Evolutionary conservation across 2,113 vertebrate genomes (phyloP), one percentile per base, ranked within the genome.

Genomic region (Corydoras sp.): DNA sequence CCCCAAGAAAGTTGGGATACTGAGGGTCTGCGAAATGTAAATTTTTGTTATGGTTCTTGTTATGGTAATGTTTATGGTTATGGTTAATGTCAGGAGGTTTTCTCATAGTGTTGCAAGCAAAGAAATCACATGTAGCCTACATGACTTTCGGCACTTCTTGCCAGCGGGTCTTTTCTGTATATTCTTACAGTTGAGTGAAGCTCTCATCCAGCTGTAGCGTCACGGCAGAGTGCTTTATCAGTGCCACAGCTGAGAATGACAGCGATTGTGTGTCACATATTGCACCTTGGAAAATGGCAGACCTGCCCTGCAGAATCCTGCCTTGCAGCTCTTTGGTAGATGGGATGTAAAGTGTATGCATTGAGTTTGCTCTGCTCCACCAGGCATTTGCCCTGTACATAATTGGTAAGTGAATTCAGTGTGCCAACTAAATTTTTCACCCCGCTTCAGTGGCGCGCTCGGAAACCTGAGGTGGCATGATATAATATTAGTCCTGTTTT

Each of bases 241-340:
- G 69, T 13, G 56, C 32, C 48, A 5, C 3, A 70, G 59, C 67
- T 24, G 62, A 8, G 48, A 70, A 32, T 14, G 63, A 50, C 64
- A 58, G 30, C 68, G 68, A 80, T 69, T 66, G 64, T 70, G 49
- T 74, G 71, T 75, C 77, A 53, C 67, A 51, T 74, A 43, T 51
- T 75, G 66, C 8, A 62, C 14, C n/a, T 43, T 10, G 48, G 62
- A 71, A 43, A 53, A 49, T 30, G 9, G 32, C 32, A 63, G 59
- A 61, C 2, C 24, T 43, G 35, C 35, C 2, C 35, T 43, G 35
- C 69, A 58, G 49, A 65, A 69, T 31, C 14, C 35, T 31, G 61
- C 76, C 61, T 35, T 13, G 32, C 29, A 59, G 58, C 58, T 53
- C 31, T 69, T 49, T 15, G 32, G 49, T 43, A 32, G 67, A 76